Evolutionary conservation across 2,797 vertebrate genomes (phyloP).

Genomic region (Apogon hyalosoma): DNA sequence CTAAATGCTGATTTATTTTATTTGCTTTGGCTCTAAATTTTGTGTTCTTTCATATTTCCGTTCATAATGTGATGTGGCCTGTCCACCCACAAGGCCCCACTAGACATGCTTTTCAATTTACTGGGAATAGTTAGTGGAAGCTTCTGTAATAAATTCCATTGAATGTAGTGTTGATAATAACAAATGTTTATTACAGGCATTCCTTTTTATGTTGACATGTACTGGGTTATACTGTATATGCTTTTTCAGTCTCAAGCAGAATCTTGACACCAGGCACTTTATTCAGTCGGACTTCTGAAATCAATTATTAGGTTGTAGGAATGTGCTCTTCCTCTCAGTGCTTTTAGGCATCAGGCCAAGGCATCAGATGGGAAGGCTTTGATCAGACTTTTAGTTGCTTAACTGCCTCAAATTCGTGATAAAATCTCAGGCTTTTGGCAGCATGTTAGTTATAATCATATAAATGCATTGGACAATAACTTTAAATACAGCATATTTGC

Average conservation of each 20-base stretch:
- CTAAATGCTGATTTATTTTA: constrained; percentile 77
- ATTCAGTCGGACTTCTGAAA: constrained; percentile 25
- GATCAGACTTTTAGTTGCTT: constrained; percentile 56
- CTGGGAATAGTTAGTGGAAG: constrained; percentile 35
- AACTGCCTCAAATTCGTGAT: constrained; percentile 46
- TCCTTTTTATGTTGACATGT: constrained; percentile 13
- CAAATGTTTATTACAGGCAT: constrained; percentile 11
- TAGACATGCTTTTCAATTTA: constrained; percentile 54
- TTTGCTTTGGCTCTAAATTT: constrained; percentile 70
- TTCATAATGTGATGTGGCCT: constrained; percentile 56
- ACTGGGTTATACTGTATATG: constrained; percentile 2
- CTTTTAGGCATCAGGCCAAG: constrained; percentile 24
- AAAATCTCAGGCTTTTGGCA: constrained; percentile 36
- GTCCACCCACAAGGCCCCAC: constrained; percentile 71
- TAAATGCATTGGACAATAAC: constrained; percentile 37
- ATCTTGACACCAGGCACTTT: constrained; percentile 18
- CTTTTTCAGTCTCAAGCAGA: constrained; percentile 22
- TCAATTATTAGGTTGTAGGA: constrained; percentile 50
- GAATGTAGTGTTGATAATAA: constrained; percentile 16
- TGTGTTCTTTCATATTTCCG: constrained; percentile 58
- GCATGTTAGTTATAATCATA: constrained; percentile 33
- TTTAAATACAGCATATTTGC: constrained; percentile 23
- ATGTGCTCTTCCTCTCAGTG: constrained; percentile 14
- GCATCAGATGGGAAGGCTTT: constrained; percentile 40
- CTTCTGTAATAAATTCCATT: constrained; percentile 31